Conservation (phyloP, 1,140 invertebrate genomes). For the Euura lappo region DNA sequence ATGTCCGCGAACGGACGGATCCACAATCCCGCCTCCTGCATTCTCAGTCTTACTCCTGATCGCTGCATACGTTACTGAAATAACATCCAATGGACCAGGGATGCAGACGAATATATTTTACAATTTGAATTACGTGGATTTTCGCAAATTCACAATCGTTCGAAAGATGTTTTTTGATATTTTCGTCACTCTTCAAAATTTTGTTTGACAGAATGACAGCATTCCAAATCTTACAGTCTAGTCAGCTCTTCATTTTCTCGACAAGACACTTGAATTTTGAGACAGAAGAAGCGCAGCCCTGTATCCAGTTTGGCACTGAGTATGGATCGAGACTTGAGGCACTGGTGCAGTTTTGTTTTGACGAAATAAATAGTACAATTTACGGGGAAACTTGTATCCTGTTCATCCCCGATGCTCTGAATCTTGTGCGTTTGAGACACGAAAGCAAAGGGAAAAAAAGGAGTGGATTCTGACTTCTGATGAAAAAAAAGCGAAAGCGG, state of each 20-base stretch:
- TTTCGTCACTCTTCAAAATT: no score
- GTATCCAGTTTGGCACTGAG: neutral
- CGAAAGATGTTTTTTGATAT: no score
- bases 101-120: neutral
- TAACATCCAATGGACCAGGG: neutral
- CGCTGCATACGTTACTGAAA: neutral
- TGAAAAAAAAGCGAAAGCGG: neutral
- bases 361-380: slow-evolving; percentile 14
- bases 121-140: no score
- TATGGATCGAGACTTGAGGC: neutral
- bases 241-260: no score
- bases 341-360: slow-evolving; percentile 11
- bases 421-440: neutral
- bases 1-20: neutral
- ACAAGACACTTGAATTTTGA: neutral
- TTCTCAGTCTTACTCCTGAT: neutral
- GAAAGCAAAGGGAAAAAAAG: neutral
- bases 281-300: neutral
- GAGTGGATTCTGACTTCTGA: no score
- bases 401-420: neutral
- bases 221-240: no score
- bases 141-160: no score
- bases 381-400: neutral
- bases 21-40: neutral
- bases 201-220: no score